Conservation (phyloP, 2,888 invertebrate species). For the Ectemnius lituratus region DNA sequence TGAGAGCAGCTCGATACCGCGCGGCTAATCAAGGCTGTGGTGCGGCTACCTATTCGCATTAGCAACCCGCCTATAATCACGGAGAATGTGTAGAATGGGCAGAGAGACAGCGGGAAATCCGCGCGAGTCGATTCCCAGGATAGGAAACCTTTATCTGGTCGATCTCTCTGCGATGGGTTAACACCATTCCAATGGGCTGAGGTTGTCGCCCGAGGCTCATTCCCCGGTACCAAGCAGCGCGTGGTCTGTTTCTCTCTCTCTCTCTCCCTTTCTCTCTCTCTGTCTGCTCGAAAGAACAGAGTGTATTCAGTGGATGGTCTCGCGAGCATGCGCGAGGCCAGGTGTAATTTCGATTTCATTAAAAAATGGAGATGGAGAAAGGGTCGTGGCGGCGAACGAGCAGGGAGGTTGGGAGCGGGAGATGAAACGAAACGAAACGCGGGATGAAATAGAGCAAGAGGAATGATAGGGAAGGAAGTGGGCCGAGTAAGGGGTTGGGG, state of each 20-base stretch:
- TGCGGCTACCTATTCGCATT: background rate
- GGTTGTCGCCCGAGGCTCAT: conserved; percentile 46
- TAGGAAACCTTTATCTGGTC: background rate
- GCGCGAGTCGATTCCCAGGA: background rate
- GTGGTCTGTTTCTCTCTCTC: background rate
- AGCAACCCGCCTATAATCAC: background rate
- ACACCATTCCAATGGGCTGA: conserved; percentile 43
- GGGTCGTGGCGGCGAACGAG: conserved; percentile 48
- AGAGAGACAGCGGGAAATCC: background rate
- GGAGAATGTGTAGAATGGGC: too few relatives aligned
- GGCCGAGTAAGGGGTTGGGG: conserved; percentile 9
- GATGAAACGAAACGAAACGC: conserved; percentile 11
- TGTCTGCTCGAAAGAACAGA: too few relatives aligned
- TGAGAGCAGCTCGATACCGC: background rate
- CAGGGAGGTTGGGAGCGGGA: conserved; percentile 41
- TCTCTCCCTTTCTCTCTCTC: too few relatives aligned
- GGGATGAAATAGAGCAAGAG: conserved; percentile 35
- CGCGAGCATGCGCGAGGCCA: conserved; percentile 17
- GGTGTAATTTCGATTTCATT: conserved; percentile 66
- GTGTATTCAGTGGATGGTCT: background rate
- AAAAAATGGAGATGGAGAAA: conserved; percentile 62
- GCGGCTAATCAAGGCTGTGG: conserved; percentile 1
- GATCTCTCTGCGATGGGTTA: conserved; percentile 46
- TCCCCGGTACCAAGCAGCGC: conserved; percentile 16
- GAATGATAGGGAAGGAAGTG: conserved; percentile 17